Evolutionary conservation across 2,113 vertebrate species (phyloP).

Genomic region (Tragulus kanchil): DNA sequence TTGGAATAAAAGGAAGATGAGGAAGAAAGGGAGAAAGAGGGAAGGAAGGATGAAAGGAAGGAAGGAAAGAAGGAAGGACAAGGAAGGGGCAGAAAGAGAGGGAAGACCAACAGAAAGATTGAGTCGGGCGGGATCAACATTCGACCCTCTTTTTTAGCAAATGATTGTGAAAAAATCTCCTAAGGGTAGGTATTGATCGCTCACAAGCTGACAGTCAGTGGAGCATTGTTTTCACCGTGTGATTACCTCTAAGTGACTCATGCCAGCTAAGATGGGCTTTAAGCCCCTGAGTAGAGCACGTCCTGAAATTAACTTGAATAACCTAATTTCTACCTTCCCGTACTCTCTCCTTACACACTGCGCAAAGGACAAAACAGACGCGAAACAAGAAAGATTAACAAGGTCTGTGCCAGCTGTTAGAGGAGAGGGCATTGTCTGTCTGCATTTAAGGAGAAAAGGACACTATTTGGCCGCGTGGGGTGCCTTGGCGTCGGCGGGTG

Average conservation of each 20-base stretch:
- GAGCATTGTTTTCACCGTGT: conserved; percentile 3
- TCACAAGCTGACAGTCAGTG: not conserved
- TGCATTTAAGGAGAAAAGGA: conserved; percentile 82
- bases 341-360: conserved; percentile 45
- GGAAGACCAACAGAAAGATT: not conserved
- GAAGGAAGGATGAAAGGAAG: not conserved
- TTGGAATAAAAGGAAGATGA: not conserved
- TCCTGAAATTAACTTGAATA: conserved; percentile 79
- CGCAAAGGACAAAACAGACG: conserved; percentile 74
- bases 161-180: conserved; percentile 17
- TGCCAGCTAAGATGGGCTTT: conserved; percentile 21
- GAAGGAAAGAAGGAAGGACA: too few species aligned
- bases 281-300: not conserved
- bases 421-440: conserved; percentile 78
- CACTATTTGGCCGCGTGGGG: conserved; percentile 81
- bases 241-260: conserved; percentile 3
- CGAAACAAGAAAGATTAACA: conserved; percentile 78
- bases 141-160: not conserved
- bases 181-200: conserved; percentile 49
- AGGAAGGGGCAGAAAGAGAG: not conserved
- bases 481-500: conserved; percentile 69
- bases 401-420: conserved; percentile 74
- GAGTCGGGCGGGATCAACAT: not conserved
- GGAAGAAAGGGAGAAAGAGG: not conserved
- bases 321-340: conserved; percentile 80